These are phyloP conservation scores for Agonum fuliginosum DNA, from an alignment of 2,888 invertebrate species.

Conservation along the genomic window DNA sequence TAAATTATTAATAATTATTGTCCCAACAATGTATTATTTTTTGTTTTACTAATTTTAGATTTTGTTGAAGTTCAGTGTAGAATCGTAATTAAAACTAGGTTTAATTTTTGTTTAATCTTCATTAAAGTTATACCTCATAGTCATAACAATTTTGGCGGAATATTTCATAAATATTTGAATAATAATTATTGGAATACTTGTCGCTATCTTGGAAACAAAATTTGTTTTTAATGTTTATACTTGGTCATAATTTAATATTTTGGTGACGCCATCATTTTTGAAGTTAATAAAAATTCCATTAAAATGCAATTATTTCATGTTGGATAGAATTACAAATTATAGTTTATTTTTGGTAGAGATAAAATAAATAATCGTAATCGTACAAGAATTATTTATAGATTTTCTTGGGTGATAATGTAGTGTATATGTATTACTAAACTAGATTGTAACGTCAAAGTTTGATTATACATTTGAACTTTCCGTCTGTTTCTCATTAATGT, in stretches of 20 bases:
- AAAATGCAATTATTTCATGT: conserved; percentile 10
- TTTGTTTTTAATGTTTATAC: not conserved
- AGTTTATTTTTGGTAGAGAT: too few relatives aligned
- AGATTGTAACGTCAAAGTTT: not conserved
- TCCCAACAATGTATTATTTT: too few relatives aligned
- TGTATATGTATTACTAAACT: not conserved
- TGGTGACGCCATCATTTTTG: not conserved
- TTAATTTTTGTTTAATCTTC: too few relatives aligned
- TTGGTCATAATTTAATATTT: too few relatives aligned
- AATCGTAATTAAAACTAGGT: too few relatives aligned
- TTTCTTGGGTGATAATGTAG: not conserved
- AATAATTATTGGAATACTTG: not conserved
- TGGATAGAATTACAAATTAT: not conserved
- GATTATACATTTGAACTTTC: not conserved
- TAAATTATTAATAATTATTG: too few relatives aligned
- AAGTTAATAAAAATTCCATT: not conserved
- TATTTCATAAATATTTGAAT: not conserved
- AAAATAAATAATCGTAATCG: too few relatives aligned
- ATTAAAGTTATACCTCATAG: too few relatives aligned
- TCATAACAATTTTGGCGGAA: not conserved
- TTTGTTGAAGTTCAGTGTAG: too few relatives aligned
- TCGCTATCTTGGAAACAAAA: not conserved
- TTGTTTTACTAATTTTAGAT: too few relatives aligned
- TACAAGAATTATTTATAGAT: not conserved
- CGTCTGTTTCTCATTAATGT: not conserved